Conservation (phyloP, 1,140 invertebrate species). For the Rhagoletis pomonella region DNA sequence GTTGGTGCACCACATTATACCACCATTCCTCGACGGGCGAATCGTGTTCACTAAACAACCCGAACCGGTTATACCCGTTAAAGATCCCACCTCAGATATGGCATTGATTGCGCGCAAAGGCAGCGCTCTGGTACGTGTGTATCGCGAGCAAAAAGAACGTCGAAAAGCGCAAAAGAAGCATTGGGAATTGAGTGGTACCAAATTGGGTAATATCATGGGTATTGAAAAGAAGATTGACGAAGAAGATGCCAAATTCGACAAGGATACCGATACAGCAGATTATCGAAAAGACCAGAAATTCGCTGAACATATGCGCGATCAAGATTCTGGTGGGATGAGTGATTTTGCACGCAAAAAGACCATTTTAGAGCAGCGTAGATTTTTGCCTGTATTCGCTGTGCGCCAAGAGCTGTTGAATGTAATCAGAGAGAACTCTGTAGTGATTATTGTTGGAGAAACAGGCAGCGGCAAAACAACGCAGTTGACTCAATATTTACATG, state of each 20-base stretch:
- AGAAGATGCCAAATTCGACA: slow-evolving; percentile 79
- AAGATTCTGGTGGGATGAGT: slow-evolving; percentile 81
- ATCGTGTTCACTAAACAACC: slow-evolving; percentile 99
- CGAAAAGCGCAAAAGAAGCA: slow-evolving; percentile 98
- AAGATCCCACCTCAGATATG: slow-evolving; percentile 99
- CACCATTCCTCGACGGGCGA: slow-evolving; percentile 98
- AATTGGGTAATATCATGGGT: slow-evolving; percentile 98
- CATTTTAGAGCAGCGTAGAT: slow-evolving; percentile 91
- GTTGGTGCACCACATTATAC: slow-evolving; percentile 98
- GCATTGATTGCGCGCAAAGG: slow-evolving; percentile 97
- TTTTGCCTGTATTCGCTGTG: slow-evolving; percentile 96
- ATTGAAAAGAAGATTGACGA: slow-evolving; percentile 89
- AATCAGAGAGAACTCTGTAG: slow-evolving; percentile 95
- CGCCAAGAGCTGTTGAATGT: slow-evolving; percentile 94
- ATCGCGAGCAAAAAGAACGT: slow-evolving; percentile 96
- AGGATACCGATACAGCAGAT: slow-evolving; percentile 80
- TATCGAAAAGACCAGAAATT: slow-evolving; percentile 95
- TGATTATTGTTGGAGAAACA: slow-evolving; percentile 98
- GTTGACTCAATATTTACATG: slow-evolving; percentile 98
- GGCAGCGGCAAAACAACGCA: slow-evolving; percentile 98
- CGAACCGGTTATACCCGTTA: slow-evolving; percentile 91
- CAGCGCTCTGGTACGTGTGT: slow-evolving; percentile 89
- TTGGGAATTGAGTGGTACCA: slow-evolving; percentile 98
- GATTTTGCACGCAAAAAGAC: slow-evolving; percentile 93
- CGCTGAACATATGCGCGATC: slow-evolving; percentile 92